Conservation (phyloP, 2,888 invertebrate genomes). For the Lydus trimaculatus region DNA sequence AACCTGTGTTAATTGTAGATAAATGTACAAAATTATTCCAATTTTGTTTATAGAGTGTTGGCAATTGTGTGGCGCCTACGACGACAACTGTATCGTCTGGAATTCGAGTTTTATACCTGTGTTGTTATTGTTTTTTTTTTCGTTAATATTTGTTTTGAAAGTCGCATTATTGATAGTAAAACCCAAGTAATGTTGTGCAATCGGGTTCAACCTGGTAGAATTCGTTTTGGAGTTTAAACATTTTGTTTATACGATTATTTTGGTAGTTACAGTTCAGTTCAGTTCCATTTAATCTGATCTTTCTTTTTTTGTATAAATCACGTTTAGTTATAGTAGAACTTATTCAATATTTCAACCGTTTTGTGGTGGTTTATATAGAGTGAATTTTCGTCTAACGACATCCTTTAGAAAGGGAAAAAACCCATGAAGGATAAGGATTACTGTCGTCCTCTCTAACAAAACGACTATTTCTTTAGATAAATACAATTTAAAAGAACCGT, state of each 20-base stretch:
- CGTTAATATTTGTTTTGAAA: not conserved
- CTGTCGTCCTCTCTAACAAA: not conserved
- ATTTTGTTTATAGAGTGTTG: slow-evolving; percentile 23
- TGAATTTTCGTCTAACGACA: not conserved
- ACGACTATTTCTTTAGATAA: not conserved
- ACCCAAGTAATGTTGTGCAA: not conserved
- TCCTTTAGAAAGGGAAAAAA: not conserved
- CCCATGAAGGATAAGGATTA: slow-evolving; percentile 1
- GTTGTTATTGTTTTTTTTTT: not conserved
- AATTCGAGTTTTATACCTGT: not conserved
- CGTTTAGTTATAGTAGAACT: not conserved
- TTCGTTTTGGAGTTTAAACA: no score
- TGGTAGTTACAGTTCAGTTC: not conserved
- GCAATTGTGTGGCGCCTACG: slow-evolving; percentile 18
- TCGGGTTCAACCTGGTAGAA: not conserved
- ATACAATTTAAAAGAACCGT: not conserved
- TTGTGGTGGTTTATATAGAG: not conserved
- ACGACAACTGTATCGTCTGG: not conserved
- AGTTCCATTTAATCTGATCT: not conserved
- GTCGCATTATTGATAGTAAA: not conserved
- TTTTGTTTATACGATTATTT: no score
- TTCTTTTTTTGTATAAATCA: not conserved
- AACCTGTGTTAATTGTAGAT: slow-evolving; percentile 24
- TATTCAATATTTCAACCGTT: not conserved
- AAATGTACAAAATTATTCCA: slow-evolving; percentile 17